Percentiles rank a stretch among this genome's conserved stretches.
Evolutionary conservation across 1,140 invertebrate species (phyloP).

Genomic region (Helicoverpa armigera): DNA sequence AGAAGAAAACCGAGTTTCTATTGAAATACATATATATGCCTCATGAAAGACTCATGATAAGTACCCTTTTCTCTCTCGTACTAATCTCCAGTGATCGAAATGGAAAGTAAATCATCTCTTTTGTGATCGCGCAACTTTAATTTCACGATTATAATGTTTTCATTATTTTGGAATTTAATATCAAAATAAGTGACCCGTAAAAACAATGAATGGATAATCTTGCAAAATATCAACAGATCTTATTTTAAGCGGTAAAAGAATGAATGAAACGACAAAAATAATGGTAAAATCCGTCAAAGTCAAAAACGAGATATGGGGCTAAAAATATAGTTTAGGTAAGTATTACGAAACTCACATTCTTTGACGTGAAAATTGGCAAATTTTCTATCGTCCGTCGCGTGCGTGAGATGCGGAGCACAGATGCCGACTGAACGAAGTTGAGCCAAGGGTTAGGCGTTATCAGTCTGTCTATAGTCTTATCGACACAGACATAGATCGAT

Average conservation of each 20-base stretch:
- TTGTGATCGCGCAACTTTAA: no score
- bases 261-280: background rate
- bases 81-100: no score
- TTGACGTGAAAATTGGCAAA: conserved; percentile 4
- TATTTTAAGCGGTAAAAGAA: background rate
- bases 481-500: conserved; percentile 26
- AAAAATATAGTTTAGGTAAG: conserved; percentile 8
- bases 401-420: background rate
- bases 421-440: background rate
- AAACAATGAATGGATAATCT: background rate
- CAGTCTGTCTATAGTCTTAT: conserved; percentile 16
- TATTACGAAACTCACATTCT: conserved; percentile 37
- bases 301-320: background rate
- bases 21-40: no score
- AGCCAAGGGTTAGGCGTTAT: conserved; percentile 43
- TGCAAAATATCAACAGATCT: background rate
- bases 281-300: background rate
- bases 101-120: no score
- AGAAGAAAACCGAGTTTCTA: no score
- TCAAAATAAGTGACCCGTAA: no score
- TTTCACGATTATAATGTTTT: no score
- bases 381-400: background rate
- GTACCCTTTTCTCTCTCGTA: no score
- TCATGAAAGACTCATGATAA: no score
- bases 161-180: no score